phyloP scores from a whole-genome alignment of 1,140 invertebrate species.

The Penaeus chinensis region DNA sequence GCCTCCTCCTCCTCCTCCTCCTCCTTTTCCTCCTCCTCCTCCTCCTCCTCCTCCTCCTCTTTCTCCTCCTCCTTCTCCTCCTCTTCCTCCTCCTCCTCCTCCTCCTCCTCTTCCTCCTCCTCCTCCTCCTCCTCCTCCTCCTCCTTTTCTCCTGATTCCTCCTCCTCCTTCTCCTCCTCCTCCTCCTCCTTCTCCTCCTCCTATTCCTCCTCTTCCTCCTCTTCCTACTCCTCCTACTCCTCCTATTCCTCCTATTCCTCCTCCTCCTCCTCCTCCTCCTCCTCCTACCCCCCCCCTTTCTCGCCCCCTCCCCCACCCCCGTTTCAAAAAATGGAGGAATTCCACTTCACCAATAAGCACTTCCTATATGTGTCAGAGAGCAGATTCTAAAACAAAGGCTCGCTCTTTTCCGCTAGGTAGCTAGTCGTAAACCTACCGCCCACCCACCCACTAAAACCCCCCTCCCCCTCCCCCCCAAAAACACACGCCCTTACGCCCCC shows the following conservation, averaged over 20 bases:
- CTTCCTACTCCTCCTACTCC: not conserved
- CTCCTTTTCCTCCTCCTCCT: not conserved
- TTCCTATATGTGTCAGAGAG: constrained; percentile 32
- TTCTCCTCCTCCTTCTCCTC: not conserved
- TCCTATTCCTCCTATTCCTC: not conserved
- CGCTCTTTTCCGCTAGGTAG: not conserved
- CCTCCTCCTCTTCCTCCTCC: not conserved
- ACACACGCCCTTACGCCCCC: too few species aligned
- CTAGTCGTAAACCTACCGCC: not conserved
- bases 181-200: not conserved
- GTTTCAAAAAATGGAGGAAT: constrained; percentile 31
- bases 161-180: not conserved
- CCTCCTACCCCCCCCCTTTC: not conserved
- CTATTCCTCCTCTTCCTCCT: too few species aligned
- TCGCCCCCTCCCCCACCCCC: not conserved
- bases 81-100: not conserved
- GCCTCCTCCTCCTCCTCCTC: not conserved
- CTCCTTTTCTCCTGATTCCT: not conserved
- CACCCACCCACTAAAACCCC: not conserved
- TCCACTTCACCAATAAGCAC: constrained; percentile 39
- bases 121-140: not conserved
- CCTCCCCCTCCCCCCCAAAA: too few species aligned
- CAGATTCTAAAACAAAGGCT: constrained; percentile 43
- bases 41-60: not conserved
- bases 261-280: not conserved